Evolutionary conservation across 2,888 invertebrate species (phyloP), one percentile per base, ranked within the genome.

Genomic region (Sarcophaga carnaria): DNA sequence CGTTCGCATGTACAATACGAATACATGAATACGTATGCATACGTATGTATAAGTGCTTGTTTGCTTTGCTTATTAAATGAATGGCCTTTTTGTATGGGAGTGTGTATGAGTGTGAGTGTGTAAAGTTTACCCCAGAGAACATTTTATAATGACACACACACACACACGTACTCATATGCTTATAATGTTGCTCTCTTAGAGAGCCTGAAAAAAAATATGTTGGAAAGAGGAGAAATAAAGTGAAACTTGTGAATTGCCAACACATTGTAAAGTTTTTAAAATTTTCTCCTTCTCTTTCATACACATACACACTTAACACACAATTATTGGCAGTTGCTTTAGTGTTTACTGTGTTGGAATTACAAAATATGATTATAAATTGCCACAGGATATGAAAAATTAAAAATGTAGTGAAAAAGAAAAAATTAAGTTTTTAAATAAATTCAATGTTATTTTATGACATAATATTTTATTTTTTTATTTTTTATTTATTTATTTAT

Each of bases 81-180:
- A 66, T 70, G 59, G 66, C 63, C 70, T 82, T 71, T 72, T 60
- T 37, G 37, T 37, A 2, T 37, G 8, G 10, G 2, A 37, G 37
- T 37, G 2, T 2, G 37, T 37, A 8, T 10, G 37, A 37, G 66
- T 72, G 8, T 10, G n/a, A 64, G 5, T 64, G 25, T 59, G n/a
- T 66, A 60, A 82, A 75, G 59, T 20, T 66, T 20, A 14, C 82
- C 63, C 82, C n/a, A 71, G 82, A 83, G 77, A 66, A 71, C 71
- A 77, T 77, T 83, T 54, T 77, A 77, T 72, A 59, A 63, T 64
- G 70, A 71, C 59, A 76, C 59, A 80, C 63, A 25, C 12, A 12
- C 12, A 49, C 17, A 54, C 54, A 54, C 54, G 54, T 54, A 54
- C 54, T 54, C 1, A 17, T 14, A 54, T 14, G 17, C 8, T 14